Evolutionary conservation across 2,888 invertebrate genomes (phyloP).

Genomic region (Metopia argyrocephala): DNA sequence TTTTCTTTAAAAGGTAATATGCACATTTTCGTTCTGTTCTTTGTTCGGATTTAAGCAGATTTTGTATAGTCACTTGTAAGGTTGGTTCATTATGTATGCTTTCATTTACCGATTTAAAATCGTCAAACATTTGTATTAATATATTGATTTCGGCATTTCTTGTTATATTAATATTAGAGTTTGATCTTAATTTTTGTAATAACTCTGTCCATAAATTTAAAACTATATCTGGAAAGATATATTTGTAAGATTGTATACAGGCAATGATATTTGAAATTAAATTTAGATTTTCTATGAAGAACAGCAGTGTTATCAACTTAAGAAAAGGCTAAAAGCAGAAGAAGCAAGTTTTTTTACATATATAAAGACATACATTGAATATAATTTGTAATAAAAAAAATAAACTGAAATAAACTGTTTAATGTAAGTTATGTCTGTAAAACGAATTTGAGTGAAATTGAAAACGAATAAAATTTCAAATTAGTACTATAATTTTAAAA

Average conservation of each 20-base stretch:
- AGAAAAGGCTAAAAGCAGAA: constrained; percentile 16
- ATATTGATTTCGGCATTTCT: constrained; percentile 65
- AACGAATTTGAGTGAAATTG: no score
- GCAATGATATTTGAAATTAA: constrained; percentile 68
- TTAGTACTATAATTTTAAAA: no score
- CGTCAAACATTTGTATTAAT: constrained; percentile 70
- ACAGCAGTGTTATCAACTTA: constrained; percentile 14
- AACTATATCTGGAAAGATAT: constrained; percentile 68
- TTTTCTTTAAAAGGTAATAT: constrained; percentile 69
- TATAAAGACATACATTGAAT: background rate
- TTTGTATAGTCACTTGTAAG: constrained; percentile 66
- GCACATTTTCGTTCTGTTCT: constrained; percentile 71
- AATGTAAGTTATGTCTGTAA: no score
- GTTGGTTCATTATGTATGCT: constrained; percentile 62
- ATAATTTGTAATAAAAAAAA: no score
- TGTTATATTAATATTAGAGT: constrained; percentile 56
- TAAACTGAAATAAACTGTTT: no score
- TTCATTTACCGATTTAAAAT: constrained; percentile 65
- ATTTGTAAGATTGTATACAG: constrained; percentile 69
- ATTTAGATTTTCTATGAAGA: constrained; percentile 33
- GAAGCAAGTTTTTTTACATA: background rate
- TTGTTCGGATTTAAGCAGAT: constrained; percentile 66
- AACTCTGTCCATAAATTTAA: constrained; percentile 67
- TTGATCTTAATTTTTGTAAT: constrained; percentile 33
- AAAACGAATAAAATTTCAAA: no score